Conservation (phyloP, 2,888 invertebrate species). For the Tachystola acroxantha region DNA sequence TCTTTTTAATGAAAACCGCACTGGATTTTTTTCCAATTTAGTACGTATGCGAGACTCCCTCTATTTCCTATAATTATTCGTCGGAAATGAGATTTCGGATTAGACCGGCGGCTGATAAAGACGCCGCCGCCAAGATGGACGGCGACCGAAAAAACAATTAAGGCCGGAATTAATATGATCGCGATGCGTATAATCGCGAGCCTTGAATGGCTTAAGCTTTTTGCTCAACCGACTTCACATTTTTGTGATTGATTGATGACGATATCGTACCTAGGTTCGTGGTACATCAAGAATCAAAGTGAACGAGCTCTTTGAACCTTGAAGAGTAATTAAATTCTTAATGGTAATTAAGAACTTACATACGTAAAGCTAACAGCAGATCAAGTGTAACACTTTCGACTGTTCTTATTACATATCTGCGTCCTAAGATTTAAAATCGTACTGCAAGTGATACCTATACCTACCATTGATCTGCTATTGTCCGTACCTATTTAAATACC, state of each 20-base stretch:
- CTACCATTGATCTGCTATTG: too few species aligned
- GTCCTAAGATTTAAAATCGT: too few species aligned
- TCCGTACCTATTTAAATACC: too few species aligned
- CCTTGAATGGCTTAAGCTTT: not conserved
- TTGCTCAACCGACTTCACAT: not conserved
- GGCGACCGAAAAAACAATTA: slow-evolving; percentile 52
- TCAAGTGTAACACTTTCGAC: too few species aligned
- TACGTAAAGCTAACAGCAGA: too few species aligned
- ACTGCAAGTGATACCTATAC: too few species aligned
- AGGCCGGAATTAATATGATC: slow-evolving; percentile 39
- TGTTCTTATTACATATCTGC: too few species aligned
- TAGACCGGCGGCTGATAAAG: slow-evolving; percentile 50
- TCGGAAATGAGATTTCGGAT: slow-evolving; percentile 67
- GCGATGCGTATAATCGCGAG: slow-evolving; percentile 18
- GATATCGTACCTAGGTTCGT: too few species aligned
- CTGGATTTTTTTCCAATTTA: slow-evolving; percentile 20
- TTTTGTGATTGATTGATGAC: not conserved
- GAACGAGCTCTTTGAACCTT: too few species aligned
- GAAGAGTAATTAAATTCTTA: too few species aligned
- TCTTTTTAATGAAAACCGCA: slow-evolving; percentile 9
- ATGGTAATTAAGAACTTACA: too few species aligned
- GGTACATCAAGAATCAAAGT: not conserved
- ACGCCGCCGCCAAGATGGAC: slow-evolving; percentile 37
- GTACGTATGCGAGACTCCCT: slow-evolving; percentile 24
- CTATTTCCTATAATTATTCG: slow-evolving; percentile 57